These are phyloP conservation scores for Monochamus alternatus DNA, from an alignment of 2,888 invertebrate species.

Conservation along the genomic window DNA sequence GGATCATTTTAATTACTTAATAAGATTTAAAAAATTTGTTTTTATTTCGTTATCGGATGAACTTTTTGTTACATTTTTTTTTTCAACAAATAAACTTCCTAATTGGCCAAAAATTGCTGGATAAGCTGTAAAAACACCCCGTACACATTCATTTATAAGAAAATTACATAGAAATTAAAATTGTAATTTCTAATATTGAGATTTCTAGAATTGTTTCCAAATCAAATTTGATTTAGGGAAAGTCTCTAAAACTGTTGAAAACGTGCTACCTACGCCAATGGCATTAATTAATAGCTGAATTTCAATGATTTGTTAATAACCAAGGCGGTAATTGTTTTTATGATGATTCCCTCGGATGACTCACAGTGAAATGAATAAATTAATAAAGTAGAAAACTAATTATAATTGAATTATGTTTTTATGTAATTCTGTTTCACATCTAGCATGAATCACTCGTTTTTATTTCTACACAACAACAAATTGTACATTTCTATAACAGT, in stretches of 20 bases:
- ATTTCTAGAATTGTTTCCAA: too few relatives aligned
- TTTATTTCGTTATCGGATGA: too few relatives aligned
- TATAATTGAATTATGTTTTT: slow-evolving; percentile 33
- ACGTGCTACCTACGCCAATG: neutral
- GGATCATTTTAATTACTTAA: too few relatives aligned
- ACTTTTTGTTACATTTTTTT: too few relatives aligned
- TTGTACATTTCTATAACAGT: slow-evolving; percentile 19
- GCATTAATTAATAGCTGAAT: neutral
- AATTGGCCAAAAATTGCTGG: too few relatives aligned
- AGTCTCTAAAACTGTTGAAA: neutral
- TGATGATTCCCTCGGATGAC: slow-evolving; percentile 9
- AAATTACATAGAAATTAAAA: too few relatives aligned
- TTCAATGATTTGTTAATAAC: slow-evolving; percentile 8
- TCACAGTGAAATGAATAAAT: slow-evolving; percentile 34
- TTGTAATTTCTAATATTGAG: too few relatives aligned
- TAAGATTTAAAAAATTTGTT: too few relatives aligned
- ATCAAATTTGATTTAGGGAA: too few relatives aligned
- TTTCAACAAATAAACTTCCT: too few relatives aligned
- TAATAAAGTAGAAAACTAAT: slow-evolving; percentile 26
- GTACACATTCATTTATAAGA: too few relatives aligned
- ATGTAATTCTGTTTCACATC: slow-evolving; percentile 20
- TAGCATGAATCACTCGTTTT: slow-evolving; percentile 13
- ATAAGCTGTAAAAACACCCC: too few relatives aligned
- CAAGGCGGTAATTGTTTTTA: slow-evolving; percentile 18
- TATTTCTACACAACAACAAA: slow-evolving; percentile 19